These are phyloP conservation scores for Bimastos eiseni DNA, from an alignment of 2,888 invertebrate species.

Conservation along the genomic window DNA sequence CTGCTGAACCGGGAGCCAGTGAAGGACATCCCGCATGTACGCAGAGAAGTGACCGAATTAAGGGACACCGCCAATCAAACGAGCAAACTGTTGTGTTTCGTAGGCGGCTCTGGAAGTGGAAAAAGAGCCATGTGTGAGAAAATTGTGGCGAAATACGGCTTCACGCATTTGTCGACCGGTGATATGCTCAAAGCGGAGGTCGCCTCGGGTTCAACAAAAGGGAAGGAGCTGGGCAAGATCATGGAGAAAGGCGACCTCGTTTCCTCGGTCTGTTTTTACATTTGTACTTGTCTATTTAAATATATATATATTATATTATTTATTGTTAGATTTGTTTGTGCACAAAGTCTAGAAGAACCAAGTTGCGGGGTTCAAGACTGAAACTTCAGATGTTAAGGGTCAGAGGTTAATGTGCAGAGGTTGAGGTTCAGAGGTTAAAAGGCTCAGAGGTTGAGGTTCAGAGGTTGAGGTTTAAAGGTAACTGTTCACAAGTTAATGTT, in stretches of 20 bases:
- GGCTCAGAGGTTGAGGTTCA: no score
- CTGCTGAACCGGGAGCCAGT: no score
- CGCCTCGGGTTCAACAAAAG: constrained; percentile 82
- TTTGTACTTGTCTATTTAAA: background rate
- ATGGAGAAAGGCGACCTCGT: constrained; percentile 89
- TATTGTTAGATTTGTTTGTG: background rate
- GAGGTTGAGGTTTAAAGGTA: no score
- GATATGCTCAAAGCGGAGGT: constrained; percentile 87
- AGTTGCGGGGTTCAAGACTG: background rate
- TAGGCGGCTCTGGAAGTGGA: constrained; percentile 90
- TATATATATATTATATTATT: background rate
- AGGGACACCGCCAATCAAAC: no score
- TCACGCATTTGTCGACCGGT: constrained; percentile 83
- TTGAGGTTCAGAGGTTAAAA: no score
- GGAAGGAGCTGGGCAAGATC: constrained; percentile 78
- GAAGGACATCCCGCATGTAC: no score
- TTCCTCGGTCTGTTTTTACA: constrained; percentile 66
- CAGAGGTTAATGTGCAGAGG: no score
- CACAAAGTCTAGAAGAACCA: no score
- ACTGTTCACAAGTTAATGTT: no score
- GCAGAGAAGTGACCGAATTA: no score
- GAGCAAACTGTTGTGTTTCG: background rate
- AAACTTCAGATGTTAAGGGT: no score
- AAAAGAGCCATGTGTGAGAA: constrained; percentile 94
- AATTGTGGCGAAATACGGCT: constrained; percentile 88